Percentiles rank a stretch among this genome's conserved stretches.
Evolutionary conservation across 2,888 invertebrate species (phyloP).

Genomic region (Acrocyrtus sp.): DNA sequence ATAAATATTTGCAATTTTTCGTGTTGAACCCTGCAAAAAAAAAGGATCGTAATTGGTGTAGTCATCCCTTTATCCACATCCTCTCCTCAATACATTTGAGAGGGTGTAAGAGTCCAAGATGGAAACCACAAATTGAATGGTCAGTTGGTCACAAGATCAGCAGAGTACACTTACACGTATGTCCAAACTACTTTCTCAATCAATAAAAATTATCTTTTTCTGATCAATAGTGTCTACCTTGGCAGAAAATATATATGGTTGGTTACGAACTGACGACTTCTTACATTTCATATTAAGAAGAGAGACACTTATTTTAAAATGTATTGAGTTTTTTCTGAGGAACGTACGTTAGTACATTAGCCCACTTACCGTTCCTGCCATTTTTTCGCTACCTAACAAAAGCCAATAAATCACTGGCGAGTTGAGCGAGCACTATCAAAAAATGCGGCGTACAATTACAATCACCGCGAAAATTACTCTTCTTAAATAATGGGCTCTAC

Average conservation of each 20-base stretch:
- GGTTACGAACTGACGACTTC: too few species aligned
- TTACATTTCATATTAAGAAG: too few species aligned
- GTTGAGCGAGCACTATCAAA: conserved; percentile 19
- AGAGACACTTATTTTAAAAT: not conserved
- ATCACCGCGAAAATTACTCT: not conserved
- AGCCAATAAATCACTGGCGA: conserved; percentile 37
- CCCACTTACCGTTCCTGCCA: not conserved
- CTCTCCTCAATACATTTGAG: too few species aligned
- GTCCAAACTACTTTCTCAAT: too few species aligned
- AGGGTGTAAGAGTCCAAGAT: too few species aligned
- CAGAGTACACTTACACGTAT: too few species aligned
- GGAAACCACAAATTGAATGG: too few species aligned
- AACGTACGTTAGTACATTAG: not conserved
- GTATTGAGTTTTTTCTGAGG: not conserved
- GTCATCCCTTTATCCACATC: too few species aligned
- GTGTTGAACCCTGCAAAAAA: too few species aligned
- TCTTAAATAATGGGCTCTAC: not conserved
- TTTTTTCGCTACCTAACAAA: conserved; percentile 24
- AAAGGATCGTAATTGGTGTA: too few species aligned
- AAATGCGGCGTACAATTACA: not conserved
- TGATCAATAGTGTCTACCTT: not conserved
- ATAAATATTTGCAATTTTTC: too few species aligned
- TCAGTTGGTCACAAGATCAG: conserved; percentile 18
- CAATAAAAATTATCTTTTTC: not conserved
- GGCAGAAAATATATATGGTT: not conserved